These are phyloP conservation scores for Tuberolachnus salignus DNA, from an alignment of 2,888 invertebrate species.

Conservation along the genomic window DNA sequence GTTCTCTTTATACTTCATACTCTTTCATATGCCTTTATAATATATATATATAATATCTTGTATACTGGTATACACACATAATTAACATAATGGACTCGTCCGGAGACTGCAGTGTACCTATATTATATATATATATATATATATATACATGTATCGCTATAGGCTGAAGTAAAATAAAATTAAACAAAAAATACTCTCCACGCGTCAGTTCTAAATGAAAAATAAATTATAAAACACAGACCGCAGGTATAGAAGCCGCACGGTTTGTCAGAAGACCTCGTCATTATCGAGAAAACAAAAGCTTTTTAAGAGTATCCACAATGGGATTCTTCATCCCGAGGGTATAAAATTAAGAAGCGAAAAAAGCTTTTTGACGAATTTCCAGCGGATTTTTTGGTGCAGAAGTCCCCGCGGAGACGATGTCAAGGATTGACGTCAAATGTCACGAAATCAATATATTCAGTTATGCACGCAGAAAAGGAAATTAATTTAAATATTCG, in stretches of 20 bases:
- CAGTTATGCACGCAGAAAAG: background rate
- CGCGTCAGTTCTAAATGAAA: background rate
- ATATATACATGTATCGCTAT: background rate
- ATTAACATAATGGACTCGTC: conserved; percentile 36
- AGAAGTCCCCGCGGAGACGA: background rate
- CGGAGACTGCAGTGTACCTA: background rate
- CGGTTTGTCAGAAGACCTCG: background rate
- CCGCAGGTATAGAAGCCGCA: background rate
- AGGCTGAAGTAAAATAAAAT: conserved; percentile 23
- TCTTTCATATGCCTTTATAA: background rate
- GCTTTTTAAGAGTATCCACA: background rate
- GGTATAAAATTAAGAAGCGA: background rate
- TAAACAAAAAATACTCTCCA: background rate
- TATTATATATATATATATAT: too few species aligned
- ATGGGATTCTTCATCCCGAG: background rate
- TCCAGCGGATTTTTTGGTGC: background rate
- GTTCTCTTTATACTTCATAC: conserved; percentile 1
- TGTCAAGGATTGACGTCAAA: background rate
- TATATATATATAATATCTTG: background rate
- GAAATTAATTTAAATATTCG: too few species aligned
- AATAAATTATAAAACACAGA: background rate
- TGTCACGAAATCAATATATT: background rate
- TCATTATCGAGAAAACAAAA: conserved; percentile 19
- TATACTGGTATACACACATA: background rate
- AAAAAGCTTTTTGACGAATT: background rate